Evolutionary conservation across 23 tunicate genomes (phyloP).

Genomic region (Trididemnum clinides): DNA sequence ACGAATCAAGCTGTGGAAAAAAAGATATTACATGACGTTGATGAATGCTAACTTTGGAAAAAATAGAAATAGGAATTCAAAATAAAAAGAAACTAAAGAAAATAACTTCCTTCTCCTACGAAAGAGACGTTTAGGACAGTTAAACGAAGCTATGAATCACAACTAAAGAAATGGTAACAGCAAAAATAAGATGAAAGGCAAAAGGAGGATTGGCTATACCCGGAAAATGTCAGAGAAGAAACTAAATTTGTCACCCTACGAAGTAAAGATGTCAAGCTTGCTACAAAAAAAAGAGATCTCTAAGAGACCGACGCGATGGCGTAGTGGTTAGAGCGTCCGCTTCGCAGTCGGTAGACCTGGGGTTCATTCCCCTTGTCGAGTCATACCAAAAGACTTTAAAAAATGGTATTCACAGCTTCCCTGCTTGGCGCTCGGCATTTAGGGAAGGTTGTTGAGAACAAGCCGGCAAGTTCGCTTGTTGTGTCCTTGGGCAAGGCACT

Average conservation of each 20-base stretch:
- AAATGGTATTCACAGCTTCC: no score
- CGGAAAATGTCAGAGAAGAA: neutral
- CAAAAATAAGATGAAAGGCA: neutral
- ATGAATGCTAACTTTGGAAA: neutral
- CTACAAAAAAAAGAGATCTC: neutral
- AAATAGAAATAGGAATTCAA: neutral
- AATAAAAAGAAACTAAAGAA: neutral
- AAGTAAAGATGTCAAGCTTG: neutral
- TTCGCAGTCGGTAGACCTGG: no score
- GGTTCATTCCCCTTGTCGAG: no score
- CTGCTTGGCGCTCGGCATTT: no score
- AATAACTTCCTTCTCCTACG: neutral
- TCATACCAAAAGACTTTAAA: no score
- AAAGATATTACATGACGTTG: neutral
- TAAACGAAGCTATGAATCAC: neutral
- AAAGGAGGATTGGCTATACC: slow-evolving; percentile 10
- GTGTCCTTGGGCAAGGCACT: no score
- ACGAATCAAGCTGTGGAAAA: neutral
- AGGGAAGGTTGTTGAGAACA: no score
- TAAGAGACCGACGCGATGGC: no score
- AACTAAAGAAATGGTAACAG: neutral
- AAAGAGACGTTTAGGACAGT: slow-evolving; percentile 3
- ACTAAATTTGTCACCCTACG: neutral
- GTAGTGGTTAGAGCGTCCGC: no score
- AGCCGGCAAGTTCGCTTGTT: no score